Percentiles rank a stretch among this genome's conserved stretches.
phyloP scores from a whole-genome alignment of 2,888 invertebrate genomes.

The Pachydiplax longipennis region DNA sequence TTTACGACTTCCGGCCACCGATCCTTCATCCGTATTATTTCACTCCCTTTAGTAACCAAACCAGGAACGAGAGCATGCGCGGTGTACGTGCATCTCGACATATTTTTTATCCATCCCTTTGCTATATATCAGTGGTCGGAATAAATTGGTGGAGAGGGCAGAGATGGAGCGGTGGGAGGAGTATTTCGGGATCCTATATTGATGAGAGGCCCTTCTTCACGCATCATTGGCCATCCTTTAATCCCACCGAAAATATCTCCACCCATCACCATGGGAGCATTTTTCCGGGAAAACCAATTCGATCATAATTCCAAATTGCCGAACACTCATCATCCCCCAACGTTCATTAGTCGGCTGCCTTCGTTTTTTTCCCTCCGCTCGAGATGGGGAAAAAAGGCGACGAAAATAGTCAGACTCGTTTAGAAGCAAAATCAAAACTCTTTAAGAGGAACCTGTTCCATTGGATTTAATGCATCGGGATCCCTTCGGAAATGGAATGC shows the following conservation, averaged over 20 bases:
- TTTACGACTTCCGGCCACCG: not conserved
- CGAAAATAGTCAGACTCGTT: not conserved
- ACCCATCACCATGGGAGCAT: conserved; percentile 13
- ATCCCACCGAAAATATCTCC: conserved; percentile 16
- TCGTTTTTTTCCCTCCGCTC: not conserved
- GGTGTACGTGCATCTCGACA: not conserved
- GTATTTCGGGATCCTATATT: not conserved
- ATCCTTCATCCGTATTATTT: not conserved
- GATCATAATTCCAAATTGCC: conserved; percentile 23
- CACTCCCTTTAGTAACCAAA: no score
- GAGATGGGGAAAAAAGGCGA: not conserved
- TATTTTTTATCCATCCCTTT: not conserved
- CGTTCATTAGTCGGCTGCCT: not conserved
- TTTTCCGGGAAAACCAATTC: conserved; percentile 31
- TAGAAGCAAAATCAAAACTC: not conserved
- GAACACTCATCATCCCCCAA: not conserved
- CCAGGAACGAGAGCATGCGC: not conserved
- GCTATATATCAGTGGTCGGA: not conserved
- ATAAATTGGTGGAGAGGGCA: conserved; percentile 17
- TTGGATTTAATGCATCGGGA: not conserved
- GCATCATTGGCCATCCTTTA: conserved; percentile 1
- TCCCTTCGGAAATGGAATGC: not conserved
- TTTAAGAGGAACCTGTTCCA: not conserved
- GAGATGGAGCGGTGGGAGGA: conserved; percentile 44
- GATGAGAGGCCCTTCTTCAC: conserved; percentile 16